Base-by-base conservation (phyloP, 2,113 vertebrate species). In the Gopherus flavomarginatus region DNA sequence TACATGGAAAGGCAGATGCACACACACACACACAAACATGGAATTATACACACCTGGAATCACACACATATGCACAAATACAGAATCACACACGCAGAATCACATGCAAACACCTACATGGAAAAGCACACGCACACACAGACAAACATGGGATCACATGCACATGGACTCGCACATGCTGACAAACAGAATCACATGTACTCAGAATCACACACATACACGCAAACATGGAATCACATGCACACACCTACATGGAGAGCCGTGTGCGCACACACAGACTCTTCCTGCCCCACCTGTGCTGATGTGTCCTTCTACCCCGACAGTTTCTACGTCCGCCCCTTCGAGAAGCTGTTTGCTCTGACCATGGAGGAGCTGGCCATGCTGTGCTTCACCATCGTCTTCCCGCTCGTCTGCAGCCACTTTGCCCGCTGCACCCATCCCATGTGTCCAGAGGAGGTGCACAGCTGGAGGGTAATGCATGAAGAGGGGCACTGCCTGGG, bases 401-500 rank as follows among this genome's bases (percentile, higher is more conserved):
- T 99, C 95, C 99, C 99, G 0, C 83, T 98, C 42, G 97, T 98
- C 93, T 99, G 99, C 89, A 94, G 98, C 62, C 98, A 99, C 94
- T 99, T 99, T 98, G 98, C 93, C 82, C 96, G 89, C 65, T 98
- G 98, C 94, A 90, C 97, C 19, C 98, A 99, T 90, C 95, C 98
- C 57, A 98, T 99, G 97, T 99, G 99, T 79, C 99, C 99, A 9
- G 99, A 99, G 97, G 99, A 99, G 99, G 99, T 99, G 97, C 31
- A 91, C 49, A 1, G 38, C 35, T 19, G 6, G 42, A 54, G n/a
- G n/a, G 8, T 8, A 35, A 2, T 0, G 5, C 3, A 52, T 42
- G 27, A 35, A 38, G 59, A 7, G 3, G 4, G 80, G 57, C 44
- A 2, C 47, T 2, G 12, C 0, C 6, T 44, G 35, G 42, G 21